Conservation (phyloP, 2,797 vertebrate genomes). For the Garrulus glandarius region DNA sequence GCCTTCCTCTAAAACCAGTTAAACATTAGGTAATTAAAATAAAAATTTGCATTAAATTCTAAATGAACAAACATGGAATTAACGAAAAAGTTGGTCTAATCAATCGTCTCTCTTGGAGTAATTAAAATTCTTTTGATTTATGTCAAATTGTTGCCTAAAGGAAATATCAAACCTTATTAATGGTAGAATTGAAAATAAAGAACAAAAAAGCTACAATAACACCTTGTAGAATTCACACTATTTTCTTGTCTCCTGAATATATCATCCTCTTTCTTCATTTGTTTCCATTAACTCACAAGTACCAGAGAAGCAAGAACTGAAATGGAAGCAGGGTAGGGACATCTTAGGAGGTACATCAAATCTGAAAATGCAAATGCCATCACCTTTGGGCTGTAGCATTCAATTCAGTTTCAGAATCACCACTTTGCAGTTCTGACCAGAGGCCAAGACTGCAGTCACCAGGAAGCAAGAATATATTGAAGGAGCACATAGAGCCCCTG, state of each 20-base stretch:
- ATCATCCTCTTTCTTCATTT: neutral
- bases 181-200: neutral
- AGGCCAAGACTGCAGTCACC: neutral
- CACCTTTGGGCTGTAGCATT: neutral
- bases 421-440: neutral
- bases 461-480: neutral
- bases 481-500: neutral
- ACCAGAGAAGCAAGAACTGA: neutral
- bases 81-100: neutral
- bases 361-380: neutral
- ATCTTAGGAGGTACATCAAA: neutral
- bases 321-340: neutral
- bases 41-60: neutral
- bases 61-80: constrained; percentile 17
- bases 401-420: neutral
- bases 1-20: neutral
- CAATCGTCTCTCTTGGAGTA: neutral
- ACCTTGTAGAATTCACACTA: neutral
- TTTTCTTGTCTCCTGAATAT: neutral
- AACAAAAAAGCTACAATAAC: neutral
- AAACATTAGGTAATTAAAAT: neutral
- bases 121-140: constrained; percentile 46
- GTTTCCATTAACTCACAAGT: neutral
- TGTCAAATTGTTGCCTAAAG: neutral
- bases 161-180: neutral